Percentiles rank a stretch among this genome's conserved stretches.
These are phyloP conservation scores for Drosophila melanosoma DNA, from an alignment of 2,888 invertebrate genomes.

Conservation along the genomic window DNA sequence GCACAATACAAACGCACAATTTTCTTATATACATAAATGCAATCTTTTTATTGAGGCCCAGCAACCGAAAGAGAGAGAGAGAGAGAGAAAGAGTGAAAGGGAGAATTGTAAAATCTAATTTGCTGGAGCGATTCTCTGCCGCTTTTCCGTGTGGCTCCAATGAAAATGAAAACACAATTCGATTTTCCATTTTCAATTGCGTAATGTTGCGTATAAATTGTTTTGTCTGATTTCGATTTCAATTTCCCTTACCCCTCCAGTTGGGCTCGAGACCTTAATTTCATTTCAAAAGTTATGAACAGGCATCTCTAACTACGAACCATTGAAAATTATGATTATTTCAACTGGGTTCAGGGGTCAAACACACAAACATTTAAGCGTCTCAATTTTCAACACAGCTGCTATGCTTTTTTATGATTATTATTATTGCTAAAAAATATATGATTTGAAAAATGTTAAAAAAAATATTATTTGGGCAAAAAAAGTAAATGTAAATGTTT, in stretches of 20 bases:
- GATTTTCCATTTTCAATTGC: conserved; percentile 78
- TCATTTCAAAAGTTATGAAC: conserved; percentile 63
- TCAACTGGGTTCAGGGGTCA: conserved; percentile 2
- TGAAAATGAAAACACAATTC: conserved; percentile 65
- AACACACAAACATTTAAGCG: background rate
- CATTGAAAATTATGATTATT: conserved; percentile 29
- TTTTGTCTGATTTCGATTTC: conserved; percentile 42
- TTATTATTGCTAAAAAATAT: background rate
- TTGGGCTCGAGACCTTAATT: conserved; percentile 48
- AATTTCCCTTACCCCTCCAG: background rate
- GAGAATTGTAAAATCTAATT: conserved; percentile 75
- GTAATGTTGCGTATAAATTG: conserved; percentile 77
- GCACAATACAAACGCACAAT: conserved; percentile 52
- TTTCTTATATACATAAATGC: conserved; percentile 45
- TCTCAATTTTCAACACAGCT: conserved; percentile 2
- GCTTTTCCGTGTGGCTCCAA: conserved; percentile 33
- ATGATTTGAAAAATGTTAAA: background rate
- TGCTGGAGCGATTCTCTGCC: conserved; percentile 38
- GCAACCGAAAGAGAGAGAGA: background rate
- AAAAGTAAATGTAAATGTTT: too few relatives aligned
- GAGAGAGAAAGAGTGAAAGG: background rate
- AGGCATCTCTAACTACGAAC: conserved; percentile 6
- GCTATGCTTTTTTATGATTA: background rate
- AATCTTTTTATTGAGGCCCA: conserved; percentile 54
- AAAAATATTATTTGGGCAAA: background rate